Base-by-base conservation (phyloP, 1,140 invertebrate species). In the Trachelipus rathkii region DNA sequence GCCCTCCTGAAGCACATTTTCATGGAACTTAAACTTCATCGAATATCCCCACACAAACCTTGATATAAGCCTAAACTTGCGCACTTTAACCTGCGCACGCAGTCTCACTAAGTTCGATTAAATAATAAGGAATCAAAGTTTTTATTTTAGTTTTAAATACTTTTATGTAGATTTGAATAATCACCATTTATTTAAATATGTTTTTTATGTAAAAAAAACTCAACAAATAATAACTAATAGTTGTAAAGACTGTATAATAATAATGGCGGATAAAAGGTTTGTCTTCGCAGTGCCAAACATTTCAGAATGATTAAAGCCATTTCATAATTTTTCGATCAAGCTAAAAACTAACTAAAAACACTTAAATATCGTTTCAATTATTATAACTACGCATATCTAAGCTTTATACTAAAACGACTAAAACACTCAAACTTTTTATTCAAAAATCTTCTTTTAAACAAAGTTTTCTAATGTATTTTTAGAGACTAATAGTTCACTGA, bases 1-100 rank as follows among this genome's bases (percentile, higher is more conserved):
- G 80, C 75, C 77, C 78, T 78, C 77, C 75, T 81, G 80, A 77
- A 77, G 77, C 80, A 79, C 80, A 81, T 81, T 81, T 81, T 81
- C 80, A 78, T 81, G 73, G 80, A 77, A 81, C 78, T 77, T 79
- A 69, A 77, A 75, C 77, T 77, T 77, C 80, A 81, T 81, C 71
- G 80, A 78, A 81, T 60, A 60, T 15, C 50, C 8, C 50, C 50
- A 60, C 50, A 60, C 50, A 19, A 60, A 15, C 8, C 19, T 60
- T 15, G 8, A 60, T 60, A 19, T 60, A 60, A 60, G 50, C 50
- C 50, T 60, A 60, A 19, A 60, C 19, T 60, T 15, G 50, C 50
- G 50, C 50, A 60, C 50, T 60, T 60, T 19, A 60, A 60, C 19
- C 1, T 60, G 50, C 50, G 50, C 50, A 60, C 50, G 11, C 50